phyloP scores from a whole-genome alignment of 2,113 vertebrate species.

The Montifringilla adamsi region DNA sequence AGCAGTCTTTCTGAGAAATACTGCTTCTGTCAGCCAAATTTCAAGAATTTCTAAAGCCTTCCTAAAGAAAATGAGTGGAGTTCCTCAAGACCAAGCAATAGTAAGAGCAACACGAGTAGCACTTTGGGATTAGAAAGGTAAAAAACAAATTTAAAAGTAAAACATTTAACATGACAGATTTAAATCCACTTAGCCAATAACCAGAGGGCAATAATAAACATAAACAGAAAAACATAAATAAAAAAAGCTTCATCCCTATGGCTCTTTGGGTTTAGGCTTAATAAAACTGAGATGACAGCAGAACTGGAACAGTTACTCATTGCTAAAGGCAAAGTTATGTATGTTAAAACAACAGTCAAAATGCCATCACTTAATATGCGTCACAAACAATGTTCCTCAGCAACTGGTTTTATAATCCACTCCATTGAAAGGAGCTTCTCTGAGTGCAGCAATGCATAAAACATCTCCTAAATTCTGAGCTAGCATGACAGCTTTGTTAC shows the following conservation, averaged over 20 bases:
- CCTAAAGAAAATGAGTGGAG: neutral
- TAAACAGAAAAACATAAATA: neutral
- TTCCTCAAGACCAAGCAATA: neutral
- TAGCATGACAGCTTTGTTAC: neutral
- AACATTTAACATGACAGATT: neutral
- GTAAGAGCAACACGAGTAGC: neutral
- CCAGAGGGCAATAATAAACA: neutral
- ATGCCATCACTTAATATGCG: neutral
- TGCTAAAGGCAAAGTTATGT: neutral
- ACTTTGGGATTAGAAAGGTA: neutral
- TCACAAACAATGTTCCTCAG: neutral
- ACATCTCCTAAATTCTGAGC: neutral
- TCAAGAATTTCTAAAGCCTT: constrained; percentile 1
- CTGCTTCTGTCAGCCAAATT: neutral
- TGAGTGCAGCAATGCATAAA: neutral
- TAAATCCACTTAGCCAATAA: neutral
- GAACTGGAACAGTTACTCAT: neutral
- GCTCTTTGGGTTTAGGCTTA: neutral
- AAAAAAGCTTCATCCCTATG: neutral
- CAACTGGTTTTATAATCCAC: neutral
- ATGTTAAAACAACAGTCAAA: neutral
- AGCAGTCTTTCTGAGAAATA: neutral
- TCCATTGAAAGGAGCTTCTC: neutral
- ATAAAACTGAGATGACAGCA: neutral
- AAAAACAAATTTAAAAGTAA: neutral